phyloP scores from a whole-genome alignment of 2,113 vertebrate genomes.

The Lampris incognitus region DNA sequence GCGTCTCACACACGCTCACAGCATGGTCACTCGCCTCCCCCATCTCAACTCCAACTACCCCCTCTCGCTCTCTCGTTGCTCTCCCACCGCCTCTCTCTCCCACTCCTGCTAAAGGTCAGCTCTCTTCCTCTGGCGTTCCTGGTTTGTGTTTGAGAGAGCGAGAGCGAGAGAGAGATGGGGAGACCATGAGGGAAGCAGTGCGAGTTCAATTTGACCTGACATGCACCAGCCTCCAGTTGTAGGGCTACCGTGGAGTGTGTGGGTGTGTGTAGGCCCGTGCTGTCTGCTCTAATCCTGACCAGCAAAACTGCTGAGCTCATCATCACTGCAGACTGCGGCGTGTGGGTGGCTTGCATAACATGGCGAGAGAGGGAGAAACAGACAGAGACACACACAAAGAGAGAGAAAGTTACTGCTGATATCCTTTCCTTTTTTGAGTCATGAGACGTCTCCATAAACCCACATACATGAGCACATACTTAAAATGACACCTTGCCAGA shows the following conservation, averaged over 20 bases:
- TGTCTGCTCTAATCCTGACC: slow-evolving; percentile 31
- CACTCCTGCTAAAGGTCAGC: slow-evolving; percentile 46
- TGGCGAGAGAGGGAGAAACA: not conserved
- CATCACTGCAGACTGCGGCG: slow-evolving; percentile 48
- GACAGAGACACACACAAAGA: not conserved
- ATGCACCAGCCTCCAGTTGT: slow-evolving; percentile 24
- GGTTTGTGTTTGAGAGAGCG: not conserved
- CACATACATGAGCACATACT: no score
- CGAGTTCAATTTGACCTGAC: slow-evolving; percentile 23
- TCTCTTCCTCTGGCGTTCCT: slow-evolving; percentile 35
- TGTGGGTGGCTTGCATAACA: slow-evolving; percentile 52
- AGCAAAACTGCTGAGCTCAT: slow-evolving; percentile 53
- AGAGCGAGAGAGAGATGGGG: not conserved
- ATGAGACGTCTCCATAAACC: no score
- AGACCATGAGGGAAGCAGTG: not conserved
- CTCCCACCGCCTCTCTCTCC: not conserved
- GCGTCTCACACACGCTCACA: not conserved
- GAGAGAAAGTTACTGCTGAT: not conserved
- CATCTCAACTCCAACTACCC: slow-evolving; percentile 32
- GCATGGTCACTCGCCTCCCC: not conserved
- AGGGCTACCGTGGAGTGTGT: slow-evolving; percentile 11
- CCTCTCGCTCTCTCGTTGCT: not conserved
- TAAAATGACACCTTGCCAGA: no score
- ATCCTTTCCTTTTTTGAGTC: no score
- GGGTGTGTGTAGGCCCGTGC: not conserved